These are phyloP conservation scores for Ciconia stormi DNA, from an alignment of 2,113 vertebrate genomes.

Conservation along the genomic window DNA sequence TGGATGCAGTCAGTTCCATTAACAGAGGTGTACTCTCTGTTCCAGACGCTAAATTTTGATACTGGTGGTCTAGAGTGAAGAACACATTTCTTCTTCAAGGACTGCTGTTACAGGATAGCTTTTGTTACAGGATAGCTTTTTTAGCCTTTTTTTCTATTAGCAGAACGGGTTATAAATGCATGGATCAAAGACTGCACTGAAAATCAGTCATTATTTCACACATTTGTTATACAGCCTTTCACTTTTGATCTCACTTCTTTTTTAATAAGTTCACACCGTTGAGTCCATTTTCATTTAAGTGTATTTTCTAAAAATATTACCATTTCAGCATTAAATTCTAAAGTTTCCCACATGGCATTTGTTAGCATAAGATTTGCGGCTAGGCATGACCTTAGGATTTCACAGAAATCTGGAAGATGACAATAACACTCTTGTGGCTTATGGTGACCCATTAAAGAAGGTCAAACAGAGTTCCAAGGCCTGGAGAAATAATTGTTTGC, in stretches of 20 bases:
- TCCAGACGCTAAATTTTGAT: conserved; percentile 2
- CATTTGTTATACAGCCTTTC: neutral
- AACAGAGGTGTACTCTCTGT: neutral
- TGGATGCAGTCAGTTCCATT: neutral
- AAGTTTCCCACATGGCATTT: neutral
- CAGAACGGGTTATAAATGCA: neutral
- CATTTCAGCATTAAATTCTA: neutral
- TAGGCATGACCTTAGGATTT: neutral
- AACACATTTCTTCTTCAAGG: neutral
- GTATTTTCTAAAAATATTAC: conserved; percentile 14
- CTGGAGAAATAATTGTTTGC: neutral
- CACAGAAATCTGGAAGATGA: neutral
- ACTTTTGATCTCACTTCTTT: conserved; percentile 4
- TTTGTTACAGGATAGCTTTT: neutral
- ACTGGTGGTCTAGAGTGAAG: neutral
- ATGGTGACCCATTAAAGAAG: neutral
- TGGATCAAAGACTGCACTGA: neutral
- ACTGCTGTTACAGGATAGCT: neutral
- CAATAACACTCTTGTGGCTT: neutral
- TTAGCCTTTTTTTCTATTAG: neutral
- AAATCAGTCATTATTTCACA: conserved; percentile 3
- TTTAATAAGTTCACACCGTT: neutral
- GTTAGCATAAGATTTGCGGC: neutral
- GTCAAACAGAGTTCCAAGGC: neutral
- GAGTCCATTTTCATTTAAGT: neutral